A percentile compares a stretch with the other conserved stretches of the same genome.
phyloP scores from a whole-genome alignment of 2,888 invertebrate species.

The Zygogramma bicolorata region DNA sequence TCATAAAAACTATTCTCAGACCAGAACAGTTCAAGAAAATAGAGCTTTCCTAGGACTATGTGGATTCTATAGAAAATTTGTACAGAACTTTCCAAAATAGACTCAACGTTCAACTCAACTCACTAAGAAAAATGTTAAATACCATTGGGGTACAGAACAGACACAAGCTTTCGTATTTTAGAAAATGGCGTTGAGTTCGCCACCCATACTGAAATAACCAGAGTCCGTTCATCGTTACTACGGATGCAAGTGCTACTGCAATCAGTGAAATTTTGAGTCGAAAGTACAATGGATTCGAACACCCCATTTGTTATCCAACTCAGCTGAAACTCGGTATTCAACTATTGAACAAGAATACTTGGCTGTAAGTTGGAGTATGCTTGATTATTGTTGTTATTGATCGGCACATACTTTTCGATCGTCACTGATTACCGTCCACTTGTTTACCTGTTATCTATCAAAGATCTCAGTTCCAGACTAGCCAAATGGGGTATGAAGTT shows the following conservation, averaged over 20 bases:
- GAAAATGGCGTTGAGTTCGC: conserved; percentile 22
- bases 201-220: conserved; percentile 31
- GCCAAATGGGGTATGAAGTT: not conserved
- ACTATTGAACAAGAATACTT: too few species aligned
- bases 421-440: not conserved
- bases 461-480: not conserved
- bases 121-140: conserved; percentile 40
- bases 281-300: not conserved
- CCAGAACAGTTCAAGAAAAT: conserved; percentile 39
- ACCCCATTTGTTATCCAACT: too few species aligned
- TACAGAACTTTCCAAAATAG: conserved; percentile 41
- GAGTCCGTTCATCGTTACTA: not conserved
- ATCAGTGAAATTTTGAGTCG: not conserved
- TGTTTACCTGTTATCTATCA: not conserved
- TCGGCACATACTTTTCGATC: not conserved
- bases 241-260: not conserved
- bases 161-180: conserved; percentile 22
- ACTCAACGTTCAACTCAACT: conserved; percentile 38
- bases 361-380: not conserved
- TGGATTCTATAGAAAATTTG: conserved; percentile 46
- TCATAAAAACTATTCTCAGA: conserved; percentile 40
- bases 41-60: conserved; percentile 45
- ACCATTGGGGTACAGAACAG: conserved; percentile 24
- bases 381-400: too few species aligned
- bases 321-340: too few species aligned